Base-by-base conservation (phyloP, 2,888 invertebrate species). In the Fragum sueziense region DNA sequence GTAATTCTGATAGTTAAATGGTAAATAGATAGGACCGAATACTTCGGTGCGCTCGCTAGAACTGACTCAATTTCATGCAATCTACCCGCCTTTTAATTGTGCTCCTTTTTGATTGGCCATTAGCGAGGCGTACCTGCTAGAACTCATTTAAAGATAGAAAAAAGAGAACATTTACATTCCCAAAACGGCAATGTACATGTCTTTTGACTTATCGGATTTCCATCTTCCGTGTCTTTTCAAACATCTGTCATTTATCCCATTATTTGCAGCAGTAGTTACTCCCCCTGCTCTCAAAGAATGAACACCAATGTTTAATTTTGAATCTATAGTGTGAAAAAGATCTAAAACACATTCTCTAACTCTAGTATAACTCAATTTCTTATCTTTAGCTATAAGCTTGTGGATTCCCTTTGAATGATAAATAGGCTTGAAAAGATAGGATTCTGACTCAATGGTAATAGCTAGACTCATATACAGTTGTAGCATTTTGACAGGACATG, bases 401-500 rank as follows among this genome's bases (percentile, higher is more conserved):
- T 74, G 74, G 29, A 57, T 34, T n/a, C 14, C 20, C 11, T 57
- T 65, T 11, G 81, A 79, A 37, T 78, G 68, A 76, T 76, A 80
- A 27, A 73, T 57, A 17, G 84, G 80, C 20, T 75, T 73, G 31
- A 84, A 84, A n/a, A 84, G 52, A 69, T 62, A 85, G n/a, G 47
- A 29, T 14, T 69, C 51, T 14, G 34, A 34, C 6, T 11, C 7
- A 25, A 14, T n/a, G 20, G 69, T 25, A 1, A 51, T 20, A 47
- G 69, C 47, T 25, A 69, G 29, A n/a, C 20, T 14, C 51, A 54
- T 27, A 76, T 84, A 85, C n/a, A 76, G 62, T n/a, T 62, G 47
- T 41, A 79, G 71, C 80, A 84, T 84, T 22, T 11, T 41, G 41
- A 70, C 71, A 20, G 82, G 85, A 78, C 85, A 85, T 0, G 80